A percentile compares a stretch with the other conserved stretches of the same genome.
Conservation (phyloP, 2,888 invertebrate species). For the Nemoura dubitans region DNA sequence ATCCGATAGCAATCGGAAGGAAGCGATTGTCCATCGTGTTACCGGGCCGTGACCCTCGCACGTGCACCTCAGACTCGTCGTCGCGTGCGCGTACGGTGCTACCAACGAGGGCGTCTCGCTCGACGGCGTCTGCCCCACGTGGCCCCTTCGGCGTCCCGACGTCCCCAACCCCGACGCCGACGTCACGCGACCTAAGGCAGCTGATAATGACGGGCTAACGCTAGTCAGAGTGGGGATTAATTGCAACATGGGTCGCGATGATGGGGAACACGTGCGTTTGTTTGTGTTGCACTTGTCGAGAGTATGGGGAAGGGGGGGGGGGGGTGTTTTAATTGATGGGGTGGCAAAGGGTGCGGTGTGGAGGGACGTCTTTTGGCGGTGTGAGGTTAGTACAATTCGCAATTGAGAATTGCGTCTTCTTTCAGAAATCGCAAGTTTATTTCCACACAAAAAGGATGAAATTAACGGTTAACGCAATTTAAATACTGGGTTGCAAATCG, state of each 20-base stretch:
- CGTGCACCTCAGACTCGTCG: neutral
- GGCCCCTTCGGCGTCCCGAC: neutral
- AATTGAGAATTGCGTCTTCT: no score
- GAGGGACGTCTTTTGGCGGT: neutral
- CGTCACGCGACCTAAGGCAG: neutral
- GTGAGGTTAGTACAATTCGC: neutral
- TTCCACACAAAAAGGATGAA: no score
- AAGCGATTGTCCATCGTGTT: neutral
- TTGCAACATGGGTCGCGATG: neutral
- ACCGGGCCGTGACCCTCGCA: neutral
- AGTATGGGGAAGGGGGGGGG: neutral
- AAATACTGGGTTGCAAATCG: no score
- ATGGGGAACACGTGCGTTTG: neutral
- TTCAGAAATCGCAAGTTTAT: no score
- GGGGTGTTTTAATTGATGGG: neutral
- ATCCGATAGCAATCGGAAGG: neutral
- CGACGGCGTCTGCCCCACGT: neutral
- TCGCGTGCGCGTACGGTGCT: neutral
- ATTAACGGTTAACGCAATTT: no score
- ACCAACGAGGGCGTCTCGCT: neutral
- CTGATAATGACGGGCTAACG: neutral
- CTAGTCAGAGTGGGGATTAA: neutral
- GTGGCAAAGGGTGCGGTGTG: neutral
- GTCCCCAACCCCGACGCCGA: no score
- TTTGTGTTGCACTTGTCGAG: constrained; percentile 7